These are phyloP conservation scores for Anodontia alba DNA, from an alignment of 2,888 invertebrate genomes.

Conservation along the genomic window DNA sequence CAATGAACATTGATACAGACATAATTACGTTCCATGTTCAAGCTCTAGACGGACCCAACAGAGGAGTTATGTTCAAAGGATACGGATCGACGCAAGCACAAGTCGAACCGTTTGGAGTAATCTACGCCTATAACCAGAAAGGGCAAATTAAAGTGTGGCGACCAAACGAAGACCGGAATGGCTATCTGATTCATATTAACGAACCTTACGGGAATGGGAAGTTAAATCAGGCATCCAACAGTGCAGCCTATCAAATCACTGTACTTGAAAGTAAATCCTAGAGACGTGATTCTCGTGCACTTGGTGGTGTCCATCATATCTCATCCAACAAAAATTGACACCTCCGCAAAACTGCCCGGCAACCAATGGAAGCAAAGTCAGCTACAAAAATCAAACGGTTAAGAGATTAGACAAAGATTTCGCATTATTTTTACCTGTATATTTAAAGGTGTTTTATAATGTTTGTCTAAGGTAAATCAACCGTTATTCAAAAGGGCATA, in stretches of 20 bases:
- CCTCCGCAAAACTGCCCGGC: too few species aligned
- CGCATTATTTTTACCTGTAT: too few species aligned
- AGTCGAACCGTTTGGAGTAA: slow-evolving; percentile 26
- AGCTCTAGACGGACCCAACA: slow-evolving; percentile 36
- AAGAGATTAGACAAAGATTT: too few species aligned
- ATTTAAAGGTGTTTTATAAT: too few species aligned
- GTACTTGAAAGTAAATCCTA: background rate
- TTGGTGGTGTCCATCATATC: too few species aligned
- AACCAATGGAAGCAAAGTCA: too few species aligned
- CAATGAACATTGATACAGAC: slow-evolving; percentile 1
- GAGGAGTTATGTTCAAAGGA: slow-evolving; percentile 38
- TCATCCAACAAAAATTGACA: too few species aligned
- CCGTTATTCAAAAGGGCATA: too few species aligned
- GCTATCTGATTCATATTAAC: slow-evolving; percentile 30
- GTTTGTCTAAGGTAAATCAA: too few species aligned
- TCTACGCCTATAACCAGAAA: slow-evolving; percentile 30
- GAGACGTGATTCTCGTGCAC: too few species aligned
- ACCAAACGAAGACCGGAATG: slow-evolving; percentile 26
- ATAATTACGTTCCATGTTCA: slow-evolving; percentile 31
- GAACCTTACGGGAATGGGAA: slow-evolving; percentile 40
- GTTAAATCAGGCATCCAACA: slow-evolving; percentile 30
- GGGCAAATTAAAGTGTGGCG: slow-evolving; percentile 39
- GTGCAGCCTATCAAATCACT: slow-evolving; percentile 11
- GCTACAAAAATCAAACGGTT: too few species aligned
- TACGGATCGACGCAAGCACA: slow-evolving; percentile 34